Evolutionary conservation across 2,888 invertebrate genomes (phyloP).

Genomic region (Abrostola triplasia): DNA sequence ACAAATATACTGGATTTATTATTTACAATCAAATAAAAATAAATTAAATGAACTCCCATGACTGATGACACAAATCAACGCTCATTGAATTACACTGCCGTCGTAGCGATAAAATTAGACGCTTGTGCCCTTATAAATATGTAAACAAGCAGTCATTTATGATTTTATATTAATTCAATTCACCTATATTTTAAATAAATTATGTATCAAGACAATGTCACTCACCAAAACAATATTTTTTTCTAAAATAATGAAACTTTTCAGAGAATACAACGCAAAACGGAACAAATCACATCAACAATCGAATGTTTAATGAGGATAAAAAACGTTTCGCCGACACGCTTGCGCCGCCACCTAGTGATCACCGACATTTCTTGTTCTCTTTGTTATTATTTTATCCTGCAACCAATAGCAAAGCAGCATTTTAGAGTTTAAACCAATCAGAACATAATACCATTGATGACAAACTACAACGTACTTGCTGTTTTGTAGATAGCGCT

Average conservation of each 20-base stretch:
- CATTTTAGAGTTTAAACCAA: constrained; percentile 48
- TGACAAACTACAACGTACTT: constrained; percentile 73
- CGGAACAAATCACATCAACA: constrained; percentile 80
- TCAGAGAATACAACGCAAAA: constrained; percentile 76
- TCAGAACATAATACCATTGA: constrained; percentile 15
- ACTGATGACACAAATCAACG: constrained; percentile 56
- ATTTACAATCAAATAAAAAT: constrained; percentile 4
- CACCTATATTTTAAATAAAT: constrained; percentile 21
- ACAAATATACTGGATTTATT: not conserved
- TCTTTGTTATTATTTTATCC: constrained; percentile 42
- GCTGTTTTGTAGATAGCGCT: constrained; percentile 61
- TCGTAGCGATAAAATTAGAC: constrained; percentile 54
- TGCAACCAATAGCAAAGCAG: constrained; percentile 54
- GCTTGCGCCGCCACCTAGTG: constrained; percentile 67
- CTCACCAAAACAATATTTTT: constrained; percentile 82
- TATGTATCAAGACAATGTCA: constrained; percentile 63
- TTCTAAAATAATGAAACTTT: constrained; percentile 71
- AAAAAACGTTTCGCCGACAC: constrained; percentile 82
- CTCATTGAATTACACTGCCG: constrained; percentile 59
- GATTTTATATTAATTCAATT: constrained; percentile 8
- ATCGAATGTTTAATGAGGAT: constrained; percentile 78
- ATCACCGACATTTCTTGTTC: constrained; percentile 76
- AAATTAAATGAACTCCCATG: constrained; percentile 33
- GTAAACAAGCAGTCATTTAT: constrained; percentile 23
- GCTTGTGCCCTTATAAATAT: constrained; percentile 32